phyloP scores from a whole-genome alignment of 2,113 vertebrate species.

The Aplodontia rufa region DNA sequence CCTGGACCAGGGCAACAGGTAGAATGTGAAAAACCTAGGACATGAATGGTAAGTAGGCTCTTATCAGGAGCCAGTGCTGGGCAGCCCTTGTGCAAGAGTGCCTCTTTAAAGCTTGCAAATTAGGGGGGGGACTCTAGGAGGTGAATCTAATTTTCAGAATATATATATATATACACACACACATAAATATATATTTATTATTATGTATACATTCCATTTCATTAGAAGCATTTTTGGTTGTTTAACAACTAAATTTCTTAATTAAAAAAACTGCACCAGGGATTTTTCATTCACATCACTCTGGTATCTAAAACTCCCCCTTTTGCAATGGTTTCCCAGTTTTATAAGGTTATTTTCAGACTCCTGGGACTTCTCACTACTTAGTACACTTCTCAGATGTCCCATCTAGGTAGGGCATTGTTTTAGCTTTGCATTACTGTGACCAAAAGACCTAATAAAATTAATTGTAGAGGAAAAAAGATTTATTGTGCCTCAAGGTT shows the following conservation, averaged over 20 bases:
- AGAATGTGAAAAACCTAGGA: fast-evolving
- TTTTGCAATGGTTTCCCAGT: neutral
- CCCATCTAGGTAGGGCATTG: neutral
- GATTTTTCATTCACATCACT: neutral
- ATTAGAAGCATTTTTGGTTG: too few relatives aligned
- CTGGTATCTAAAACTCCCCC: fast-evolving
- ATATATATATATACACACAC: too few relatives aligned
- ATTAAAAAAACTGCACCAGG: too few relatives aligned
- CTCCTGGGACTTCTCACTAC: neutral
- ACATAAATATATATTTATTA: too few relatives aligned
- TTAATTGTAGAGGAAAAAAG: too few relatives aligned
- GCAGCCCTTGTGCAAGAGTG: neutral
- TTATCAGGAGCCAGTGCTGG: neutral
- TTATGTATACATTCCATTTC: too few relatives aligned
- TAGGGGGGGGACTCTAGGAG: too few relatives aligned
- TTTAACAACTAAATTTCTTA: too few relatives aligned
- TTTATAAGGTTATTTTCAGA: neutral
- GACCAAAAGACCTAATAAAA: too few relatives aligned
- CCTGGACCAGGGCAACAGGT: neutral
- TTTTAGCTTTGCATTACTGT: too few relatives aligned
- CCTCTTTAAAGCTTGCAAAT: neutral
- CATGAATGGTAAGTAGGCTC: neutral
- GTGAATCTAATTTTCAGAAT: too few relatives aligned
- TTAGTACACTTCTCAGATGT: neutral
- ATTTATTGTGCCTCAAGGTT: too few relatives aligned